A percentile compares a stretch with the other conserved stretches of the same genome.
Conservation (phyloP, 2,113 vertebrate genomes). For the Chrysochloris asiatica region DNA sequence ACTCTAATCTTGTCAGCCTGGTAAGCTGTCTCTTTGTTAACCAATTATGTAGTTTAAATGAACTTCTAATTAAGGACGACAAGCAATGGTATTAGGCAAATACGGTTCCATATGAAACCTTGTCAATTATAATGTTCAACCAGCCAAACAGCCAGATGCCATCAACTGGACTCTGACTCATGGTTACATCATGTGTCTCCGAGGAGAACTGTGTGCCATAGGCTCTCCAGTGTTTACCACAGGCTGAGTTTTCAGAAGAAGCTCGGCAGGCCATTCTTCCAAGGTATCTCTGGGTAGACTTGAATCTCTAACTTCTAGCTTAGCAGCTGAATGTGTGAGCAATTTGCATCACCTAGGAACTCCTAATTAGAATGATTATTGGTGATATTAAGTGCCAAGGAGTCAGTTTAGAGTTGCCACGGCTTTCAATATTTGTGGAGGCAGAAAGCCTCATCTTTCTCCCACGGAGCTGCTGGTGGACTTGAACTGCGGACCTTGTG, state of each 20-base stretch:
- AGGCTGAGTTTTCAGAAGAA: neutral
- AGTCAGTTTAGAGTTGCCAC: too few species aligned
- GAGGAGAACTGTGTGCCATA: neutral
- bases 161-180: neutral
- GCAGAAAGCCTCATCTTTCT: too few species aligned
- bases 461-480: too few species aligned
- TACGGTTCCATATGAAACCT: neutral
- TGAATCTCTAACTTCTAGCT: neutral
- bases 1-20: neutral
- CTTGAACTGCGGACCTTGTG: too few species aligned
- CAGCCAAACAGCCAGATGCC: neutral
- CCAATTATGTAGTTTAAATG: neutral
- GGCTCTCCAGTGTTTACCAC: neutral
- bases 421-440: too few species aligned
- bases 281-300: neutral
- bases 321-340: neutral
- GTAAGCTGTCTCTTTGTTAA: neutral
- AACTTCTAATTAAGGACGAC: neutral
- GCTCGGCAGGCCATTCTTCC: neutral
- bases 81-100: neutral
- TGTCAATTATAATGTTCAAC: neutral
- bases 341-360: neutral
- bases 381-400: too few species aligned
- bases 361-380: neutral
- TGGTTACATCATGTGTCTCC: neutral